A percentile compares a stretch with the other conserved stretches of the same genome.
These are phyloP conservation scores for Garra rufa DNA, from an alignment of 2,113 vertebrate genomes.

Conservation along the genomic window DNA sequence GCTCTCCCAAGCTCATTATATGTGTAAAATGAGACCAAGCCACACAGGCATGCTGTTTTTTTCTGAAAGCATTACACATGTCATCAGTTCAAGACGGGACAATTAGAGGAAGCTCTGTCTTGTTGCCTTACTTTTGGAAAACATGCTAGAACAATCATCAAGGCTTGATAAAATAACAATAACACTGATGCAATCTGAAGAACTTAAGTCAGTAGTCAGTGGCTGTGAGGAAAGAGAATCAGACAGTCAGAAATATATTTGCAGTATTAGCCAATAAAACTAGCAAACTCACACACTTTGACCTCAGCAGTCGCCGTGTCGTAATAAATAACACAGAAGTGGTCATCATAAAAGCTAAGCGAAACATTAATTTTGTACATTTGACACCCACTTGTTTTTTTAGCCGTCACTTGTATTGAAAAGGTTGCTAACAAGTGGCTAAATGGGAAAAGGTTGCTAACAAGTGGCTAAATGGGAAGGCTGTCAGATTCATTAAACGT, in stretches of 20 bases:
- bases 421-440: not conserved
- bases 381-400: not conserved
- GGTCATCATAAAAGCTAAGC: not conserved
- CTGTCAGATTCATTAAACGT: not conserved
- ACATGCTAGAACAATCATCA: slow-evolving; percentile 62
- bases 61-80: slow-evolving; percentile 50
- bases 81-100: slow-evolving; percentile 61
- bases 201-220: not conserved
- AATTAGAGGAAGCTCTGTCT: slow-evolving; percentile 69
- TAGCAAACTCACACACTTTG: not conserved
- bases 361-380: not conserved
- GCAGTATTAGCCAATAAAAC: not conserved
- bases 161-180: slow-evolving; percentile 17
- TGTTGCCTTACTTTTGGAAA: slow-evolving; percentile 56
- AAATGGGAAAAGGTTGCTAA: not conserved
- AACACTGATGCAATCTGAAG: slow-evolving; percentile 27
- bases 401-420: not conserved
- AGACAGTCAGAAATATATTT: not conserved
- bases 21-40: slow-evolving; percentile 36
- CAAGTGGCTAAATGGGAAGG: not conserved
- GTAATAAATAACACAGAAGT: not conserved
- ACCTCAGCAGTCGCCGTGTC: not conserved
- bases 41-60: slow-evolving; percentile 30
- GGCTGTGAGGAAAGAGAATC: slow-evolving; percentile 1
- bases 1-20: not conserved